Conservation (phyloP, 2,888 invertebrate species). For the Lasioglossum calceatum region DNA sequence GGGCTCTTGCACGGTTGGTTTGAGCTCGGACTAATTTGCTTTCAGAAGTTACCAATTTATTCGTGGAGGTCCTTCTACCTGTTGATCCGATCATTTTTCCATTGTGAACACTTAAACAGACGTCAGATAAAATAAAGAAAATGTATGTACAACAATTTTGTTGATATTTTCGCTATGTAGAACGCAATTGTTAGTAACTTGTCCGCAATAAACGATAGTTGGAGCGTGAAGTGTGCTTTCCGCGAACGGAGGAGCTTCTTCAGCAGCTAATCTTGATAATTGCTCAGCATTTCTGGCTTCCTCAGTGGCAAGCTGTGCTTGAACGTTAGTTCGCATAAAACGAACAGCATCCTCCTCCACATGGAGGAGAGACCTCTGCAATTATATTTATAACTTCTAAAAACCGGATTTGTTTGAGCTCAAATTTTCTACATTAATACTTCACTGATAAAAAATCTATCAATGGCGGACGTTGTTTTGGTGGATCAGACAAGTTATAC, state of each 20-base stretch:
- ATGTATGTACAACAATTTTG: not conserved
- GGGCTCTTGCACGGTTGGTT: not conserved
- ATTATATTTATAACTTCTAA: conserved; percentile 4
- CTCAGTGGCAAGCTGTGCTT: not conserved
- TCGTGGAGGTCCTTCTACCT: not conserved
- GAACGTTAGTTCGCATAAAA: conserved; percentile 11
- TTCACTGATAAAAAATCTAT: not conserved
- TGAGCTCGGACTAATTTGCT: not conserved
- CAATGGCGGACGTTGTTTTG: not conserved
- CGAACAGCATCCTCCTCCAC: not conserved
- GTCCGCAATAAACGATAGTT: not conserved
- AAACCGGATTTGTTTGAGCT: not conserved
- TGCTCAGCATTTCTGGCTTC: conserved; percentile 15
- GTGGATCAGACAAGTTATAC: too few species aligned
- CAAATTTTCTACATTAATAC: not conserved
- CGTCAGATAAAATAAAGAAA: too few species aligned
- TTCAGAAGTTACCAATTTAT: not conserved
- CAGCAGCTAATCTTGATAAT: conserved; percentile 17
- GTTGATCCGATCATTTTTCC: not conserved
- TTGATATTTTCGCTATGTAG: not conserved
- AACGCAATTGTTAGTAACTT: not conserved
- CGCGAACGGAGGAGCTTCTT: not conserved
- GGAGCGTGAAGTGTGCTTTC: not conserved
- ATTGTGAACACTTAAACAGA: not conserved
- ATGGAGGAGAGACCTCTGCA: not conserved